Evolutionary conservation across 1,140 invertebrate species (phyloP), one percentile per base, ranked within the genome.

Genomic region (Mamestra configurata): DNA sequence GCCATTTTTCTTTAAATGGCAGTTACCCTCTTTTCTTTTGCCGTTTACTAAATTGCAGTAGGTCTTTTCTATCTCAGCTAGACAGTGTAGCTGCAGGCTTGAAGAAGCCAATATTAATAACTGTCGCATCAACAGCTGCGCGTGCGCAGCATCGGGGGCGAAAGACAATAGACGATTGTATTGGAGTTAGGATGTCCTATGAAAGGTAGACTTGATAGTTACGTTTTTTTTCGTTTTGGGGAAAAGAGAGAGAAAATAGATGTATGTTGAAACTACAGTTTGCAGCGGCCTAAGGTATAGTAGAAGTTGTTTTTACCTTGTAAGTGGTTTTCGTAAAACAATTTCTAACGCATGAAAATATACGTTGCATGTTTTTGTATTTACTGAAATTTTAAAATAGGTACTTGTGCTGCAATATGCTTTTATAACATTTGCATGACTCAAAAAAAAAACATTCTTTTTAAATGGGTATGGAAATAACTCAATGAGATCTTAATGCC

Each of bases 91-190:
- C 31, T 6, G 7, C 5, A 64, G n/a, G 27, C 31, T 37, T 13
- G 10, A 53, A 35, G 31, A 55, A 31, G 15, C 31, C 24, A n/a
- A 51, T 77, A 80, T 86, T 81, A 84, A 82, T 86, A 82, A 66
- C 53, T 75, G 80, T 81, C 79, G 61, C 43, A 82, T 84, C 80
- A 84, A 51, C 15, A 72, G 24, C 53, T 75, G 51, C 51, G 31
- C 31, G 13, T 3, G 53, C 37, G 55, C 53, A 27, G 53, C 22
- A 35, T 35, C 31, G 61, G 43, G 66, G 51, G 46, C 64, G 73
- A 53, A 49, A 79, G 77, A 83, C 77, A 84, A 72, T 55, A 37
- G 31, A 8, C 49, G 49, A 55, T 72, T 72, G 70, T 55, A 35
- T 37, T 15, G 4, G 53, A 22, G 46, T 15, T 55, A 2, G 6